phyloP scores from a whole-genome alignment of 2,113 vertebrate species.

The Oncorhynchus tshawytscha region DNA sequence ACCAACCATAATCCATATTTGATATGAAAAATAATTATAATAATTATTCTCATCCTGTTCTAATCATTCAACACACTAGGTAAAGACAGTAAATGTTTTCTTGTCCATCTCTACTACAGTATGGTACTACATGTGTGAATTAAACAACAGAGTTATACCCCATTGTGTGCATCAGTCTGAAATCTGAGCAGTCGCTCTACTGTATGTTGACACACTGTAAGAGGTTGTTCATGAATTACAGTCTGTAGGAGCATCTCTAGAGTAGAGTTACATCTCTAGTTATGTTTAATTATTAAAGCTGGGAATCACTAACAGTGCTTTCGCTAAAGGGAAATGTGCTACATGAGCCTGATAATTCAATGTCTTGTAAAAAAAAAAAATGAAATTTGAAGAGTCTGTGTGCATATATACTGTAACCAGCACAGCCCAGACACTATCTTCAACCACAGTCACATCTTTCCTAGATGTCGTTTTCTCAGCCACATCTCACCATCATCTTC shows the following conservation, averaged over 20 bases:
- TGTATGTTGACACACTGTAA: not conserved
- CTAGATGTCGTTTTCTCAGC: no score
- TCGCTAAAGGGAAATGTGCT: not conserved
- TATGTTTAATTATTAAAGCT: conserved; percentile 38
- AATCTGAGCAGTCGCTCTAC: not conserved
- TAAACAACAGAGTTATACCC: not conserved
- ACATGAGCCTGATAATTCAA: not conserved
- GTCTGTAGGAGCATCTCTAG: conserved; percentile 15
- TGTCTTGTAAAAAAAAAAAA: not conserved
- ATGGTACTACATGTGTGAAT: not conserved
- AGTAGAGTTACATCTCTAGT: conserved; percentile 13
- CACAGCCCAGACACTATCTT: not conserved
- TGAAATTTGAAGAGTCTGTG: not conserved
- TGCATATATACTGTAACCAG: not conserved
- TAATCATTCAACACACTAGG: no score
- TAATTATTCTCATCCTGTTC: not conserved
- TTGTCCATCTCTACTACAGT: not conserved
- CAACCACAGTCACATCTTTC: no score
- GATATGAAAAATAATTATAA: not conserved
- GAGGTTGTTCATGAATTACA: conserved; percentile 8
- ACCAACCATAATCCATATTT: not conserved
- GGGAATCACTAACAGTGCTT: not conserved
- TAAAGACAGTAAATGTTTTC: no score
- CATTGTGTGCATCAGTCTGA: not conserved
- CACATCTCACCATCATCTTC: not conserved